phyloP scores from a whole-genome alignment of 2,113 vertebrate species.

The Festucalex cinctus region DNA sequence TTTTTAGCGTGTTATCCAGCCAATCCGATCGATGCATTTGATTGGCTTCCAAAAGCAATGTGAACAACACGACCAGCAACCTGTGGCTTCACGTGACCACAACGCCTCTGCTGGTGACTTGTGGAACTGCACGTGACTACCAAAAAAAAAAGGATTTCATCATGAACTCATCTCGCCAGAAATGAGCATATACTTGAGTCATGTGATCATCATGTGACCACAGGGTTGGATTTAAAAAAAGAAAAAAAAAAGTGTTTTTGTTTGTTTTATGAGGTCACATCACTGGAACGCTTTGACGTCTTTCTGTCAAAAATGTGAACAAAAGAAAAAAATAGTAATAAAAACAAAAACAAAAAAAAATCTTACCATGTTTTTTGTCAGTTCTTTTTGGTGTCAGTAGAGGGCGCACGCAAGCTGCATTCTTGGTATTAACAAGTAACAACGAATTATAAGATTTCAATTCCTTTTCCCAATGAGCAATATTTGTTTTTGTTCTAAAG shows the following conservation, averaged over 20 bases:
- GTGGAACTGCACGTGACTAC: not conserved
- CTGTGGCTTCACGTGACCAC: not conserved
- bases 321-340: not conserved
- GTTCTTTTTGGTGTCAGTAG: not conserved
- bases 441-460: too few relatives aligned
- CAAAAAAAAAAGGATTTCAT: not conserved
- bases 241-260: not conserved
- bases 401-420: too few relatives aligned
- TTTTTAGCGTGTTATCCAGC: too few relatives aligned
- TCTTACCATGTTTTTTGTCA: not conserved
- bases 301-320: constrained; percentile 1
- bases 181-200: not conserved
- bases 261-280: constrained; percentile 1
- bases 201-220: not conserved
- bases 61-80: not conserved
- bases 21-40: not conserved
- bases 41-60: not conserved
- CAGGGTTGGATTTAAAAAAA: not conserved
- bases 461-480: too few relatives aligned
- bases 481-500: too few relatives aligned
- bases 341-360: not conserved
- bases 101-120: not conserved
- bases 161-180: not conserved
- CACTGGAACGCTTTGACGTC: not conserved
- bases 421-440: too few relatives aligned